Evolutionary conservation across 2,888 invertebrate species (phyloP).

Genomic region (Balanococcus diminutus): DNA sequence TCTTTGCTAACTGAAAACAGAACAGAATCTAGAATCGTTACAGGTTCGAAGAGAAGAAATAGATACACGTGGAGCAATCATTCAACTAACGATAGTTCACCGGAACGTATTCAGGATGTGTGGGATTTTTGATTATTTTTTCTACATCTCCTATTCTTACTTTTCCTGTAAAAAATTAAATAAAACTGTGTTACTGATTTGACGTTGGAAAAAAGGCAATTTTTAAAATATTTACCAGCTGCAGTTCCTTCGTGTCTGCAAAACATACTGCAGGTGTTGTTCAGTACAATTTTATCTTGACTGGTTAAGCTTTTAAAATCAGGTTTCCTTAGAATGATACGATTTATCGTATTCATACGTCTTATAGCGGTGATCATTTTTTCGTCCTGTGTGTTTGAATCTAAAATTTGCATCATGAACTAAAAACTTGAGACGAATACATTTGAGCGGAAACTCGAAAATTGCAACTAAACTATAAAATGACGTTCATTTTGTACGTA

Average conservation of each 20-base stretch:
- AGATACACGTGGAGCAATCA: neutral
- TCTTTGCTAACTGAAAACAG: slow-evolving; percentile 65
- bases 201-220: neutral
- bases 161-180: slow-evolving; percentile 58
- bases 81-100: slow-evolving; percentile 75
- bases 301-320: neutral
- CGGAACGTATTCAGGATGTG: slow-evolving; percentile 83
- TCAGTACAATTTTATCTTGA: neutral
- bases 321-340: neutral
- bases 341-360: slow-evolving; percentile 31
- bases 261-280: slow-evolving; percentile 42
- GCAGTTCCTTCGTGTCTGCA: slow-evolving; percentile 41
- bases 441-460: neutral
- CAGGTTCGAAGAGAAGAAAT: slow-evolving; percentile 11
- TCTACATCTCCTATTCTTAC: slow-evolving; percentile 78
- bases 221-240: neutral
- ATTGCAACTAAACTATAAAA: neutral
- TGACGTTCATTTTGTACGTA: too few relatives aligned
- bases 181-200: neutral
- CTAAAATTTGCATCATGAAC: neutral
- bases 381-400: neutral
- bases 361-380: slow-evolving; percentile 32
- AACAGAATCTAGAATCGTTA: neutral
- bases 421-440: neutral
- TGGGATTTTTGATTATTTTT: slow-evolving; percentile 69